Evolutionary conservation across 2,113 vertebrate genomes (phyloP).

Genomic region (Vombatus ursinus): DNA sequence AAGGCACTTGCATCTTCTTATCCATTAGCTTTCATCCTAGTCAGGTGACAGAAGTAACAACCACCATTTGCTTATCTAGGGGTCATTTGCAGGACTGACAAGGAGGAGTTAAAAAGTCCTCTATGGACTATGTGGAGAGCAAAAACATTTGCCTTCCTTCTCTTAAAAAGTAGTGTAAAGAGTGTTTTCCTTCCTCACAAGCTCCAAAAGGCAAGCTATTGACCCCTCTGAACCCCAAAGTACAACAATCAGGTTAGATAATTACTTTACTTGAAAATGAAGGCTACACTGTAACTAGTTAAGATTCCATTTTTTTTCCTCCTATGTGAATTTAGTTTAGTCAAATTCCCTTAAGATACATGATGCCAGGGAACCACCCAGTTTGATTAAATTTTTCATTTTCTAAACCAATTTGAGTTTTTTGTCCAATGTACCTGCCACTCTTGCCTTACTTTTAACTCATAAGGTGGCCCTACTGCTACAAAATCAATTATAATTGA

Average conservation of each 20-base stretch:
- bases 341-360: slow-evolving; percentile 36
- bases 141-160: not conserved
- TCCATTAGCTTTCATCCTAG: not conserved
- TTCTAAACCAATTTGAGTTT: slow-evolving; percentile 36
- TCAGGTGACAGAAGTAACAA: not conserved
- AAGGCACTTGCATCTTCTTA: not conserved
- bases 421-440: not conserved
- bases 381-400: slow-evolving; percentile 53
- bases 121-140: not conserved
- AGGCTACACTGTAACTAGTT: not conserved
- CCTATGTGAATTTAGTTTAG: slow-evolving; percentile 8
- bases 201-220: slow-evolving; percentile 48
- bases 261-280: slow-evolving; percentile 41
- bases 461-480: slow-evolving; percentile 56
- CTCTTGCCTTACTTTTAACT: slow-evolving; percentile 30
- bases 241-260: slow-evolving; percentile 37
- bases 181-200: slow-evolving; percentile 10
- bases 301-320: not conserved
- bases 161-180: not conserved
- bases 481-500: slow-evolving; percentile 64
- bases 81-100: not conserved
- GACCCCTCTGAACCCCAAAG: not conserved
- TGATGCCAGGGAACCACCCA: slow-evolving; percentile 17
- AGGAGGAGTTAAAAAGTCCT: not conserved
- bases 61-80: not conserved